Evolutionary conservation across 1,140 invertebrate species (phyloP).

Genomic region (Tetramorium alpestre): DNA sequence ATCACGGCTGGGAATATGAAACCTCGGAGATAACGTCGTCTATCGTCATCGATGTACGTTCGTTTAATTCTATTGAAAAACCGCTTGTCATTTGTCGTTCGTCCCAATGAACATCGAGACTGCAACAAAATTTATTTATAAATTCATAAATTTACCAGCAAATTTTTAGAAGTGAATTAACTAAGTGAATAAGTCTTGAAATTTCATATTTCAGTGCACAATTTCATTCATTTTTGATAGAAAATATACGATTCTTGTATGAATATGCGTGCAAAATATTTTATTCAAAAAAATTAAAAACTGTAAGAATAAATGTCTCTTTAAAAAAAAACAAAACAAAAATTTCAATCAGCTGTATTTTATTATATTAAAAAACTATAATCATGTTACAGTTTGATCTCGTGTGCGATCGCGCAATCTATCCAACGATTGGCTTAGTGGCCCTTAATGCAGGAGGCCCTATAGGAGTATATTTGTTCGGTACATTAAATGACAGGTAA

Average conservation of each 20-base stretch:
- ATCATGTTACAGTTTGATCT: constrained; percentile 91
- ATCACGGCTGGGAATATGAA: constrained; percentile 94
- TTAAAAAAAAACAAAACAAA: not conserved
- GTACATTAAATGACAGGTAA: constrained; percentile 92
- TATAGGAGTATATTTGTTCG: constrained; percentile 94
- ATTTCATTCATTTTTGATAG: not conserved
- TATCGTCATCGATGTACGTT: constrained; percentile 93
- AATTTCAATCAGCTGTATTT: not conserved
- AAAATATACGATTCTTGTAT: not conserved
- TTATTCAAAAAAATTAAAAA: not conserved
- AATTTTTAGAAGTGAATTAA: not conserved
- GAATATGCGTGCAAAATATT: not conserved
- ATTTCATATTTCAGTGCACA: not conserved
- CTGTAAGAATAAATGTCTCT: not conserved
- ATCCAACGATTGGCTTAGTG: constrained; percentile 93
- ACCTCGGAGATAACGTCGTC: constrained; percentile 89
- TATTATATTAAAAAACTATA: not conserved
- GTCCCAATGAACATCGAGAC: not conserved
- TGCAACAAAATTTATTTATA: not conserved
- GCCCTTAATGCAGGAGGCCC: constrained; percentile 94
- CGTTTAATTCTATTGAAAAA: not conserved
- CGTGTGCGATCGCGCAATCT: constrained; percentile 93
- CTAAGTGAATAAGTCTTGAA: not conserved
- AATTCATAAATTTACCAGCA: not conserved
- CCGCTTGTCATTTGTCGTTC: not conserved